These are phyloP conservation scores for Corydoras sp. DNA, from an alignment of 2,113 vertebrate genomes.

Conservation along the genomic window DNA sequence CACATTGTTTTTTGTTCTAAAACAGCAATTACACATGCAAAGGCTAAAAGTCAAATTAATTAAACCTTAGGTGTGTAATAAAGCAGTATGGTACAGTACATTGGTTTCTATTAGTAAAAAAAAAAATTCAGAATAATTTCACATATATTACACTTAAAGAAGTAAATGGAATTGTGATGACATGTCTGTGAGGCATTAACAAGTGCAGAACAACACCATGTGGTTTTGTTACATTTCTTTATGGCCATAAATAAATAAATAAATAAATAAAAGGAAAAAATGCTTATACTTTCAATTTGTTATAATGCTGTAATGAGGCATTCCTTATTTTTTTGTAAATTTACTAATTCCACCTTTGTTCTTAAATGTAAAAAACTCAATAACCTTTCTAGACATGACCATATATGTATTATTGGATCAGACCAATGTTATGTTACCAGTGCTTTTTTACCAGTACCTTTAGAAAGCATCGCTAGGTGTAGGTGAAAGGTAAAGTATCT, in stretches of 20 bases:
- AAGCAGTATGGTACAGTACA: constrained; percentile 28
- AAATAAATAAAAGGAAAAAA: not conserved
- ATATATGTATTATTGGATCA: too few species aligned
- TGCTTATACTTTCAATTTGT: too few species aligned
- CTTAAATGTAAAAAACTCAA: constrained; percentile 13
- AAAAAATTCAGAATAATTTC: constrained; percentile 28
- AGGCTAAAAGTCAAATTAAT: not conserved
- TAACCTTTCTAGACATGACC: constrained; percentile 6
- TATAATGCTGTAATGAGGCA: too few species aligned
- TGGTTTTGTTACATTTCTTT: constrained; percentile 6
- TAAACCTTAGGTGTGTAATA: constrained; percentile 11
- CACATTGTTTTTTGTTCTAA: constrained; percentile 37
- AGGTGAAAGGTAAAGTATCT: constrained; percentile 28
- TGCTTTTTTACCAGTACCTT: constrained; percentile 32
- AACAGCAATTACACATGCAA: constrained; percentile 25
- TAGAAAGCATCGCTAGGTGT: constrained; percentile 24
- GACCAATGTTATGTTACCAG: constrained; percentile 5
- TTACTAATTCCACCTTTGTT: not conserved
- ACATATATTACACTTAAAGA: constrained; percentile 18
- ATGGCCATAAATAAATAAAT: not conserved
- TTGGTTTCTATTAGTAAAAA: constrained; percentile 2
- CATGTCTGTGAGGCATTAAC: not conserved
- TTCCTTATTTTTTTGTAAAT: not conserved
- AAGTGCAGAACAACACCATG: not conserved
- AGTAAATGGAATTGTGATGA: constrained; percentile 12